Conservation (phyloP, 37 sponge, comb jelly and placozoan genomes). For the Bolinopsis microptera region DNA sequence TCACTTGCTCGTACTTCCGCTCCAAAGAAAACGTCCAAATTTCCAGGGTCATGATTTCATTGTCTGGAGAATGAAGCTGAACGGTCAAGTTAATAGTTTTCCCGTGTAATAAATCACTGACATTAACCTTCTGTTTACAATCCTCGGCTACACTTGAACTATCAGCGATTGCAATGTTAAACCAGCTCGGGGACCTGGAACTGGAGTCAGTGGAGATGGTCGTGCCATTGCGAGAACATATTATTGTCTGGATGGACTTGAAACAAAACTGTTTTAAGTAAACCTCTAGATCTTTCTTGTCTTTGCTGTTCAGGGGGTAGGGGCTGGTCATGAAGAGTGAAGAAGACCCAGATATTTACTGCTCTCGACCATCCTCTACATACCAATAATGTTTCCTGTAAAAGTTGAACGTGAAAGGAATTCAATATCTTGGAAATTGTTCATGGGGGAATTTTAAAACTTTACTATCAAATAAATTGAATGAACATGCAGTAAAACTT, state of each 20-base stretch:
- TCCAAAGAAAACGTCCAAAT: slow-evolving; percentile 55
- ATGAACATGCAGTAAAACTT: too few species aligned
- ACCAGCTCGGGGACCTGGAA: slow-evolving; percentile 15
- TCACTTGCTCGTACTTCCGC: slow-evolving; percentile 3
- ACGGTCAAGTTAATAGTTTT: slow-evolving; percentile 16
- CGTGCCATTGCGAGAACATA: slow-evolving; percentile 42
- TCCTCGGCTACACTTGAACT: not conserved
- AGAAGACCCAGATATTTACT: not conserved
- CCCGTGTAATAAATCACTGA: not conserved
- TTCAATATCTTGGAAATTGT: too few species aligned
- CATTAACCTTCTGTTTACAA: slow-evolving; percentile 38
- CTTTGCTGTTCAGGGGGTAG: slow-evolving; percentile 52
- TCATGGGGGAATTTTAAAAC: too few species aligned
- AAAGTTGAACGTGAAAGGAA: too few species aligned
- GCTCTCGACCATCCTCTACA: not conserved
- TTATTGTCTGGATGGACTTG: slow-evolving; percentile 60
- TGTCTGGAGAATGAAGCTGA: slow-evolving; percentile 4
- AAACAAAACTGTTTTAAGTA: slow-evolving; percentile 60
- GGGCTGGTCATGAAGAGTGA: slow-evolving; percentile 17
- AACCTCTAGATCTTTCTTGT: slow-evolving; percentile 59
- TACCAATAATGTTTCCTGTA: not conserved
- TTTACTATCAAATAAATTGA: too few species aligned
- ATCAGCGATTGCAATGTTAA: slow-evolving; percentile 6
- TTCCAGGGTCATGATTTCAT: slow-evolving; percentile 52
- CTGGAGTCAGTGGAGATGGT: not conserved